Evolutionary conservation across 2,113 vertebrate species (phyloP).

Genomic region (Hippoglossus stenolepis): DNA sequence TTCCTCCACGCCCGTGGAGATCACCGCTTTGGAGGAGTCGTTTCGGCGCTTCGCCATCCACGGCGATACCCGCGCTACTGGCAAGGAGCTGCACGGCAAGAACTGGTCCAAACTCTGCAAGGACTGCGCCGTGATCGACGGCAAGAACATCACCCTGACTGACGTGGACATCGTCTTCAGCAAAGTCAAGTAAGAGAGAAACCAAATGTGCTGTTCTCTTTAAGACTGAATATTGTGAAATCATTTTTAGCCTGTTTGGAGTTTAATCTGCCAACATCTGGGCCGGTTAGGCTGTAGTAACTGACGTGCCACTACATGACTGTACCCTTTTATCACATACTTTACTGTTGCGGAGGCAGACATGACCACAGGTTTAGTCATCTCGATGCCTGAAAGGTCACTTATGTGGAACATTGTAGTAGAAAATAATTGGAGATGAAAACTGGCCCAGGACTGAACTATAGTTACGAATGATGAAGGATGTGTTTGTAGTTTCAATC

Average conservation of each 20-base stretch:
- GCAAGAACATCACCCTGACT: constrained; percentile 91
- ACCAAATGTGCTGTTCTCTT: background rate
- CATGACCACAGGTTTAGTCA: constrained; percentile 19
- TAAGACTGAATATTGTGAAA: background rate
- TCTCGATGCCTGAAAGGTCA: constrained; percentile 2
- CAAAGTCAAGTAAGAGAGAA: constrained; percentile 92
- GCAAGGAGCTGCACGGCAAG: constrained; percentile 95
- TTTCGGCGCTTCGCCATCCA: constrained; percentile 94
- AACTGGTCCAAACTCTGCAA: constrained; percentile 98
- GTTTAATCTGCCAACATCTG: background rate
- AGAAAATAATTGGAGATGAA: background rate
- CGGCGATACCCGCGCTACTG: constrained; percentile 92
- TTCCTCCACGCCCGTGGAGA: constrained; percentile 81
- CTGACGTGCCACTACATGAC: constrained; percentile 17
- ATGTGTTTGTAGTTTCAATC: background rate
- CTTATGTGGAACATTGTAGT: too few relatives aligned
- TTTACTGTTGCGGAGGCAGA: background rate
- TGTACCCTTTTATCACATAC: background rate
- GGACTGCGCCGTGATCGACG: constrained; percentile 93
- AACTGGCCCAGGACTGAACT: background rate
- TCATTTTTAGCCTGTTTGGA: background rate
- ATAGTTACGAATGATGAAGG: too few relatives aligned
- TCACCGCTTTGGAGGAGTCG: constrained; percentile 92
- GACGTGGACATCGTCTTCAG: constrained; percentile 98
- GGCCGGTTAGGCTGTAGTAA: too few relatives aligned